Evolutionary conservation across 2,797 vertebrate species (phyloP).

Genomic region (Diglossa cyanea): DNA sequence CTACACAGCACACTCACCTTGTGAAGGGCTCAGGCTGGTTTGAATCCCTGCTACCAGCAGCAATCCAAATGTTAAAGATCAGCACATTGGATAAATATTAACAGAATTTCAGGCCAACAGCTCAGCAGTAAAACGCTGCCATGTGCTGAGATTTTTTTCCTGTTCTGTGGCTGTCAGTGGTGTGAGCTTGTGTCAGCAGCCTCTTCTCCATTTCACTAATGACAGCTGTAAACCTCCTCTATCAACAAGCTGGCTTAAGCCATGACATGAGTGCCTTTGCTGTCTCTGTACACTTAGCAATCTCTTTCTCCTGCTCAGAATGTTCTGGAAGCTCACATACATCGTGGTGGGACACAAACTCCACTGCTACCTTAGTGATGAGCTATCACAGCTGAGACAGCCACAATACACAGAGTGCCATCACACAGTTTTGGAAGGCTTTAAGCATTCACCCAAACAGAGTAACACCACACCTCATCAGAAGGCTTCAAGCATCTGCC

Average conservation of each 20-base stretch:
- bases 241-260: conserved; percentile 13
- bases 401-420: not conserved
- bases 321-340: not conserved
- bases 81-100: conserved; percentile 15
- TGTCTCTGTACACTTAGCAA: not conserved
- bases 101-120: not conserved
- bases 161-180: not conserved
- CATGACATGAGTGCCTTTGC: not conserved
- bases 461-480: not conserved
- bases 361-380: not conserved
- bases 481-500: not conserved
- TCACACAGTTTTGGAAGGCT: not conserved
- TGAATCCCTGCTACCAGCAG: not conserved
- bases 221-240: conserved; percentile 42
- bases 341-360: not conserved
- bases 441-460: not conserved
- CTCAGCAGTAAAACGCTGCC: not conserved
- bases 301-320: not conserved
- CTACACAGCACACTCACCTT: not conserved
- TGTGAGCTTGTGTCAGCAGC: not conserved
- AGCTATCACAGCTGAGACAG: not conserved
- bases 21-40: not conserved
- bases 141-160: not conserved
- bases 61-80: conserved; percentile 13
- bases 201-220: conserved; percentile 6